Conservation (phyloP, 2,888 invertebrate species). For the Trichacis sp. region DNA sequence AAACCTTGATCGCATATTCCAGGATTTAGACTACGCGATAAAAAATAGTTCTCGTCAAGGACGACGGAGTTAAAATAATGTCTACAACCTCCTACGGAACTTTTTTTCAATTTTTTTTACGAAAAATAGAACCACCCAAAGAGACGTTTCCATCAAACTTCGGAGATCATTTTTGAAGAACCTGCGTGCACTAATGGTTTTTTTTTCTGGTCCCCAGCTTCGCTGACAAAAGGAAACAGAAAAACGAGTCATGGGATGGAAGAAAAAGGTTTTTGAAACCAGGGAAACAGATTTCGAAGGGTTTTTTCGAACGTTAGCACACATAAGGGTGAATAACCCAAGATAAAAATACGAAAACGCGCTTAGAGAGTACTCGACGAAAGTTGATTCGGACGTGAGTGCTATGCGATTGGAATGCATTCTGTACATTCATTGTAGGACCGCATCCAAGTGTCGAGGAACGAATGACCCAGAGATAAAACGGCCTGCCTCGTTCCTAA, state of each 20-base stretch:
- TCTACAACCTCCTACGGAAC: too few relatives aligned
- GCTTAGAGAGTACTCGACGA: conserved; percentile 45
- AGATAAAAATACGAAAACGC: conserved; percentile 64
- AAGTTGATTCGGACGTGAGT: conserved; percentile 53
- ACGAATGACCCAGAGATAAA: conserved; percentile 65
- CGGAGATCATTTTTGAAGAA: too few relatives aligned
- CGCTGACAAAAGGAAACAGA: too few relatives aligned
- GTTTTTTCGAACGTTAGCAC: conserved; percentile 26
- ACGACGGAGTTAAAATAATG: not conserved
- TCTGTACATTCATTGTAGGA: conserved; percentile 52
- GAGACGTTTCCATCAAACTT: too few relatives aligned
- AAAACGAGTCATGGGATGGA: too few relatives aligned
- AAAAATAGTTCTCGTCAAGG: conserved; percentile 3
- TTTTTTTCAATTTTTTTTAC: too few relatives aligned
- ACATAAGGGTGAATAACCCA: conserved; percentile 67
- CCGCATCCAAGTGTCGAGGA: conserved; percentile 59
- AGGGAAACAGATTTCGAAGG: too few relatives aligned
- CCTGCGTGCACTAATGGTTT: conserved; percentile 40
- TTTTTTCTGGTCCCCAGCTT: conserved; percentile 12
- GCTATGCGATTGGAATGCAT: conserved; percentile 63
- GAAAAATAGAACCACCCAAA: too few relatives aligned
- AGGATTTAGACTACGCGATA: not conserved
- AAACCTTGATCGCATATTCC: conserved; percentile 20
- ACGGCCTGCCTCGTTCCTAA: conserved; percentile 58
- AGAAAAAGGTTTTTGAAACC: too few relatives aligned